Evolutionary conservation across 2,888 invertebrate species (phyloP).

Genomic region (Scelioninae gen. 1): DNA sequence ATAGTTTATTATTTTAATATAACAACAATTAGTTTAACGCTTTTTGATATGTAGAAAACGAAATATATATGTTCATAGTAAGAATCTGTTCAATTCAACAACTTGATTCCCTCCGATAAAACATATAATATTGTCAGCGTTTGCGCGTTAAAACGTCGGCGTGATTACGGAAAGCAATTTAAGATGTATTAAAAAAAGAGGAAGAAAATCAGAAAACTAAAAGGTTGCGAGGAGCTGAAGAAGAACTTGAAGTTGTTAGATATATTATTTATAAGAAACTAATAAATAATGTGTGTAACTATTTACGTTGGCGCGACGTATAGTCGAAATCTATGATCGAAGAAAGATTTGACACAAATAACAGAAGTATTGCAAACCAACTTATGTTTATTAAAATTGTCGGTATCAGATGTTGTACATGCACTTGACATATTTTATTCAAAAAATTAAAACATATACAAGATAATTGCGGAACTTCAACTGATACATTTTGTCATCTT

Average conservation of each 20-base stretch:
- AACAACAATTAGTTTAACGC: too few species aligned
- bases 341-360: constrained; percentile 36
- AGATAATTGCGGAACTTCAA: constrained; percentile 43
- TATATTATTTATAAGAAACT: constrained; percentile 82
- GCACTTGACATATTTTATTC: constrained; percentile 64
- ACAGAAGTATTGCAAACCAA: too few species aligned
- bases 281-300: constrained; percentile 80
- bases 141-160: constrained; percentile 75
- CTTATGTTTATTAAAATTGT: too few species aligned
- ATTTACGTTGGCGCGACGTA: constrained; percentile 77
- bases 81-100: too few species aligned
- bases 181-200: constrained; percentile 74
- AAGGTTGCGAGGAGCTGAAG: constrained; percentile 10
- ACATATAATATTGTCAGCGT: constrained; percentile 66
- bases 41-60: too few species aligned
- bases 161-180: constrained; percentile 83
- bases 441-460: constrained; percentile 31
- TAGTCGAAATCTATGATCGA: constrained; percentile 54
- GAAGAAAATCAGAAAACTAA: constrained; percentile 17
- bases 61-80: too few species aligned
- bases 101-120: constrained; percentile 29
- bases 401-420: constrained; percentile 35
- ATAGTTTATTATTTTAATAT: too few species aligned
- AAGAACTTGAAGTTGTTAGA: constrained; percentile 82
- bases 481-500: constrained; percentile 7